phyloP scores from a whole-genome alignment of 1,140 invertebrate genomes.

The Chironomus tepperi region DNA sequence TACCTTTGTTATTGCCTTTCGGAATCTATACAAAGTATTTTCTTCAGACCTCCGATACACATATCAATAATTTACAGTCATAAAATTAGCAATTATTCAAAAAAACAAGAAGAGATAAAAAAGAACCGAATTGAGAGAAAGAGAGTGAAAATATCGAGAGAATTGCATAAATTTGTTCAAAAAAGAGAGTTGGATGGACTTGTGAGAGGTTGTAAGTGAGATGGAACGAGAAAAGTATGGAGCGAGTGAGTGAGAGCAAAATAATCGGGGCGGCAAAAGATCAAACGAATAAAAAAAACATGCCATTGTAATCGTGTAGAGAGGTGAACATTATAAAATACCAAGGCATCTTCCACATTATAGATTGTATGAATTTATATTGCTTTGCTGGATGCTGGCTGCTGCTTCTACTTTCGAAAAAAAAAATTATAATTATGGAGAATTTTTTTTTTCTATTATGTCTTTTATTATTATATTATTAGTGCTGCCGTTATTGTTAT shows the following conservation, averaged over 20 bases:
- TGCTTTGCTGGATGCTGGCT: not conserved
- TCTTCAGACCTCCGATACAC: not conserved
- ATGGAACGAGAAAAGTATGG: not conserved
- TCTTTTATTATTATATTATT: not conserved
- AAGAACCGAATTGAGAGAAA: too few species aligned
- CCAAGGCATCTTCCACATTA: conserved; percentile 13
- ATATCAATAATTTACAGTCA: not conserved
- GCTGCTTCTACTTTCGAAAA: not conserved
- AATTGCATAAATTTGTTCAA: not conserved
- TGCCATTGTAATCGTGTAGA: conserved; percentile 23
- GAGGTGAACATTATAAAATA: conserved; percentile 24
- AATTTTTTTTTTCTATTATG: conserved; percentile 9
- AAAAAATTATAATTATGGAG: not conserved
- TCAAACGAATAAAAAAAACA: conserved; percentile 18
- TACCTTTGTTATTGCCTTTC: too few species aligned
- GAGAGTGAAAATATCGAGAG: too few species aligned
- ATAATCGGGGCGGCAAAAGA: conserved; percentile 19
- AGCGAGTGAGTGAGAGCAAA: conserved; percentile 5
- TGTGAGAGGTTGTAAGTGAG: not conserved
- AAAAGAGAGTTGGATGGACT: not conserved
- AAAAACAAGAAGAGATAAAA: not conserved
- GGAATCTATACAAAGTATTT: too few species aligned
- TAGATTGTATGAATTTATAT: not conserved
- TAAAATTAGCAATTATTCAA: not conserved
- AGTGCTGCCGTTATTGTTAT: conserved; percentile 2